Evolutionary conservation across 2,888 invertebrate species (phyloP), one percentile per base, ranked within the genome.

Genomic region (Malacosoma neustria): DNA sequence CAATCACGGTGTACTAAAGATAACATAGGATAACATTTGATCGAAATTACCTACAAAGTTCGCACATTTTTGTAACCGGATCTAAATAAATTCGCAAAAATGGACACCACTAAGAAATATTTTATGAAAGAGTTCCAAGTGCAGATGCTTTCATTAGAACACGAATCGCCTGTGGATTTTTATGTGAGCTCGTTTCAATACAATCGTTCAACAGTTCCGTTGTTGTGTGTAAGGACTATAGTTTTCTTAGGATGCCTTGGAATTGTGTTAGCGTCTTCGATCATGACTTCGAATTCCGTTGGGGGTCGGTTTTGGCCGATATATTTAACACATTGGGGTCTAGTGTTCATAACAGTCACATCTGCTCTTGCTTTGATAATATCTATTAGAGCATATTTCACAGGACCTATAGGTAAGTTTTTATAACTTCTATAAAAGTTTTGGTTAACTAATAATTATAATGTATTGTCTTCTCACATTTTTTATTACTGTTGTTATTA

Each of bases 241-340:
- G 41, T 80, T 31, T 72, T 75, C 34, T 36, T 69, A 11, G 66
- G 66, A 13, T 75, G 72, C 46, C 14, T 74, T 1, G 58, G 49
- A 3, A 80, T 68, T 14, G 7, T 72, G 12, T 14, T 76, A 4
- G 12, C 71, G 1, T 80, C 80, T 0, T 43, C 65, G 14, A 42
- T 66, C 1, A 22, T 80, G 12, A 61, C 54, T 2, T 22, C 38
- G 1, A 12, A 12, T 4, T n/a, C 35, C 1, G 33, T 51, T 3
- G 13, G 35, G 0, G 40, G 61, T 0, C 54, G 53, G 0, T 57
- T 47, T 35, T 81, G 80, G 81, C 62, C 61, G n/a, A 69, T 79
- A 42, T 82, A 62, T 36, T 48, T 84, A 48, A 84, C 82, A 7
- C 77, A 80, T 40, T 84, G 82, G 82, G 82, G 82, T 1, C 38